These are phyloP conservation scores for Moxostoma hubbsi DNA, from an alignment of 2,797 vertebrate species.

Conservation along the genomic window DNA sequence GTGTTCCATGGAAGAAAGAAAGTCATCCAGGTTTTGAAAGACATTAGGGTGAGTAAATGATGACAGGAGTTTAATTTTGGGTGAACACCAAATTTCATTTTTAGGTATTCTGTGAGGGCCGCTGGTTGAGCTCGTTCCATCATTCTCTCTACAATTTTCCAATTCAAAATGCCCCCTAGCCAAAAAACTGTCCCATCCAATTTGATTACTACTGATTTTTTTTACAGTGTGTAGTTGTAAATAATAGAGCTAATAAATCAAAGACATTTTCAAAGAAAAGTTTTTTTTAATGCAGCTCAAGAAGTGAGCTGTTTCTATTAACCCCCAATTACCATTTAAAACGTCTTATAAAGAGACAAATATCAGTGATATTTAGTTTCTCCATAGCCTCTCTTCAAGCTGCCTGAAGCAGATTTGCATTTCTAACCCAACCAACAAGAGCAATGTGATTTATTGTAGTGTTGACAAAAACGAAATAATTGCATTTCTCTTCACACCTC, in stretches of 20 bases:
- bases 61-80: no score
- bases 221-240: neutral
- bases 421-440: slow-evolving; percentile 11
- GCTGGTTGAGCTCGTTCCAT: neutral
- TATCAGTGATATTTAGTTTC: slow-evolving; percentile 3
- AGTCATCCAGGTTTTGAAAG: no score
- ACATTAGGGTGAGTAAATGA: no score
- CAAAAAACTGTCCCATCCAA: neutral
- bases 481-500: slow-evolving; percentile 4
- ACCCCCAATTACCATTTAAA: neutral
- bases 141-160: slow-evolving; percentile 20
- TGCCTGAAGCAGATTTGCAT: slow-evolving; percentile 11
- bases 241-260: slow-evolving; percentile 16
- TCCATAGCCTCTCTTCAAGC: neutral
- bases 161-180: neutral
- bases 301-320: neutral
- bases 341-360: slow-evolving; percentile 1
- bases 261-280: slow-evolving; percentile 21
- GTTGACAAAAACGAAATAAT: neutral
- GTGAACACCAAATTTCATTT: no score
- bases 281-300: neutral
- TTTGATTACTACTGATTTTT: neutral
- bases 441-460: slow-evolving; percentile 26
- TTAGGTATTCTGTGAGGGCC: neutral
- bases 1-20: no score